A percentile compares a stretch with the other conserved stretches of the same genome.
These are phyloP conservation scores for Eudorcas thomsonii DNA, from an alignment of 2,113 vertebrate species.

Conservation along the genomic window DNA sequence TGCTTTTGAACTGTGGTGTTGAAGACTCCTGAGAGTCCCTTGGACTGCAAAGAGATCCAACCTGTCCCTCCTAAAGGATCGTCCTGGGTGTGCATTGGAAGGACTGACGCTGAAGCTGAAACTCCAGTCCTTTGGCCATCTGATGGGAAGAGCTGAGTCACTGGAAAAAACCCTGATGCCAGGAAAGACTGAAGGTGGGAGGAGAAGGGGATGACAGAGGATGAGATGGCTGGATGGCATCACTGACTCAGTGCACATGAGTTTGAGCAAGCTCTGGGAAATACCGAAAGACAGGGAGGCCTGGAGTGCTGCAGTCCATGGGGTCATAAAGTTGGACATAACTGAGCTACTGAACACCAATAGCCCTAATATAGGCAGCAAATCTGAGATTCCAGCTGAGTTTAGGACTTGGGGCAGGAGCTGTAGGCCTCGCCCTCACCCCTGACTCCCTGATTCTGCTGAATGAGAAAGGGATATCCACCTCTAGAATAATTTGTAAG, in stretches of 20 bases:
- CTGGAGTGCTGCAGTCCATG: not conserved
- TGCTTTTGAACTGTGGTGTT: fast-evolving
- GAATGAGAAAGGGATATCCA: not conserved
- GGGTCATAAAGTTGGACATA: not conserved
- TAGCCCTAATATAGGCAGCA: no score
- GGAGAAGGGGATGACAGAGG: not conserved
- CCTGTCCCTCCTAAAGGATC: not conserved
- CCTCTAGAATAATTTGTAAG: not conserved
- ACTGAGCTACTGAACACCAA: not conserved
- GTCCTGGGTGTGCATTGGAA: not conserved
- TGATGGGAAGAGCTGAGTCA: not conserved
- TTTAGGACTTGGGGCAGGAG: not conserved
- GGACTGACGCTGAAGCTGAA: not conserved
- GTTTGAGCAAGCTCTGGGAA: not conserved
- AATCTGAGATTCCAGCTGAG: not conserved
- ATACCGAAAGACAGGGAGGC: not conserved
- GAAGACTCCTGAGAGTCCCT: not conserved
- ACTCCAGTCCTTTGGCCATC: no score
- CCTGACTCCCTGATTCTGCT: no score
- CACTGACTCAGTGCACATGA: not conserved
- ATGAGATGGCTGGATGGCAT: not conserved
- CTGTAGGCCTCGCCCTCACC: fast-evolving
- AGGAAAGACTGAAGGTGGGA: fast-evolving
- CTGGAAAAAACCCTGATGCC: not conserved
- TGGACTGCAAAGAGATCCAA: not conserved